A percentile compares a stretch with the other conserved stretches of the same genome.
phyloP scores from a whole-genome alignment of 2,888 invertebrate species.

The Poecilobothrus nobilitatus region DNA sequence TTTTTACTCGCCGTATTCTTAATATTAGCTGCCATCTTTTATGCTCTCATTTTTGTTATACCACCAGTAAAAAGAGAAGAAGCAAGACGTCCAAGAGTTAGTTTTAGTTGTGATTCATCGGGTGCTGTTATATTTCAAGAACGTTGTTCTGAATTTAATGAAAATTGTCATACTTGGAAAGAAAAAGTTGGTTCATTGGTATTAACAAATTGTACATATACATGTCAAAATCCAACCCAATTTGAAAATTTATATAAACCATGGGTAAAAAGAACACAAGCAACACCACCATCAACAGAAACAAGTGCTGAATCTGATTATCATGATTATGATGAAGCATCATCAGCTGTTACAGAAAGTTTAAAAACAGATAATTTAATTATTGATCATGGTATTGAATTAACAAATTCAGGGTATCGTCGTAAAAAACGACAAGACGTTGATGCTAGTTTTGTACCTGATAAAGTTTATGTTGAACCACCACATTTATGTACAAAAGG shows the following conservation, averaged over 20 bases:
- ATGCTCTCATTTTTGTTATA: constrained; percentile 57
- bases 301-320: constrained; percentile 37
- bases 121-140: constrained; percentile 68
- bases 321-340: constrained; percentile 39
- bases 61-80: constrained; percentile 57
- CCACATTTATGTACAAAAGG: constrained; percentile 53
- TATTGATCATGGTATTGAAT: constrained; percentile 27
- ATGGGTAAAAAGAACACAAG: constrained; percentile 36
- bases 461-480: constrained; percentile 41
- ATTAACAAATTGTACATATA: constrained; percentile 61
- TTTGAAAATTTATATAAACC: constrained; percentile 40
- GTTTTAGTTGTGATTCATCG: constrained; percentile 61
- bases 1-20: constrained; percentile 60
- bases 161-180: constrained; percentile 60
- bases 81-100: constrained; percentile 51
- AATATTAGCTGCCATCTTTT: constrained; percentile 59
- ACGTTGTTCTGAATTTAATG: constrained; percentile 54
- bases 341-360: constrained; percentile 35
- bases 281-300: constrained; percentile 35
- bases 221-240: constrained; percentile 50
- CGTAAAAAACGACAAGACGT: constrained; percentile 25
- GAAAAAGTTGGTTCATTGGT: constrained; percentile 56
- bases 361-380: constrained; percentile 23
- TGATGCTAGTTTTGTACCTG: constrained; percentile 24
- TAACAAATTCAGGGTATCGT: constrained; percentile 20